Evolutionary conservation across 1,140 invertebrate genomes (phyloP), one percentile per base, ranked within the genome.

Genomic region (Melitaea cinxia): DNA sequence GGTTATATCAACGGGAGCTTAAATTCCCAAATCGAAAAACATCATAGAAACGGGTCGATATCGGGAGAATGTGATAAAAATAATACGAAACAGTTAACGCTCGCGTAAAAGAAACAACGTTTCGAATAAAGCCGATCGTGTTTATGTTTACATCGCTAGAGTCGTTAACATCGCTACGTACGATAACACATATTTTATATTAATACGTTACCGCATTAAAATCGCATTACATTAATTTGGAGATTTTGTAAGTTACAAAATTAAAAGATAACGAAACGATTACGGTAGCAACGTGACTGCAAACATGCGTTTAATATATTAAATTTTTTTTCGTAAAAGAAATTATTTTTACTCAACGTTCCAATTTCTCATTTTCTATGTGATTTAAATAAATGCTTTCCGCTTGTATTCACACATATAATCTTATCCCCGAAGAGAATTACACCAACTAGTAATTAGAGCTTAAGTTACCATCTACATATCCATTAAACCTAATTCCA

Each of bases 211-310:
- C 15, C 28, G 2, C 55, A 65, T 75, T 68, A 68, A 73, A 70
- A 70, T 30, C 57, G 47, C 68, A 62, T 75, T 73, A 70, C 23
- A 65, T 70, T 68, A 63, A 68, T 75, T 75, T 70, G 61, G 64
- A 65, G 62, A 70, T 73, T 63, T 68, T 50, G 50, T 60, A 15
- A 42, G 50, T 49, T 39, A 57, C 65, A 55, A 42, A 65, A 70
- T 74, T 60, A 54, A 52, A 19, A 37, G 69, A 69, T 75, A 75
- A 72, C 30, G 19, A 14, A 4, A 15, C 55, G 55, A 68, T 65
- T 45, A 62, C 37, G 33, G 17, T 4, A 10, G 6, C 49, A 59
- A 72, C 57, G 65, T 66, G 68, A 70, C 37, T 57, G 37, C 30
- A n/a, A 57, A 45, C 54, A 57, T 26, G 54, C 9, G 30, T 10